Evolutionary conservation across 2,888 invertebrate species (phyloP).

Genomic region (Heteropelma amictum): DNA sequence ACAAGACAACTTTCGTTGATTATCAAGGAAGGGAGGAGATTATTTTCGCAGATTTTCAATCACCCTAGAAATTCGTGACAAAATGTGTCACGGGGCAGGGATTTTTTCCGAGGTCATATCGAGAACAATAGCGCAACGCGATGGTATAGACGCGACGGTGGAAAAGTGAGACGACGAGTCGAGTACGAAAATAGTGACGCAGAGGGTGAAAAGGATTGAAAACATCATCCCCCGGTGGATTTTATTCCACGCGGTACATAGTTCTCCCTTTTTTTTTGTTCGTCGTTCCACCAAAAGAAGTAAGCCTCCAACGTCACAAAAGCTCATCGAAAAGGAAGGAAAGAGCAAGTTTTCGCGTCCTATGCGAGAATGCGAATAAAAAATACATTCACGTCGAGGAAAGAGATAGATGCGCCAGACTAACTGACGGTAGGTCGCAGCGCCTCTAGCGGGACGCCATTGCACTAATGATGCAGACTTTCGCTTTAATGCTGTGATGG

Average conservation of each 20-base stretch:
- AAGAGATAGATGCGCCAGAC: not conserved
- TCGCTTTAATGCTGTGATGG: not conserved
- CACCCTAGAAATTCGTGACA: not conserved
- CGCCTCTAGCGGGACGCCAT: constrained; percentile 6
- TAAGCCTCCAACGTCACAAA: not conserved
- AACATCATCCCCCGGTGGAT: not conserved
- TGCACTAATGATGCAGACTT: not conserved
- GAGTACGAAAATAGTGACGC: not conserved
- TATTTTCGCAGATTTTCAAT: too few relatives aligned
- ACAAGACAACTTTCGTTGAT: too few relatives aligned
- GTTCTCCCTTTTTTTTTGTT: not conserved
- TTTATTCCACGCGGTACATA: not conserved
- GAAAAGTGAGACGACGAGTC: not conserved
- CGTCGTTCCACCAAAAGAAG: not conserved
- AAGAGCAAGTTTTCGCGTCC: not conserved
- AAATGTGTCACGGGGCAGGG: not conserved
- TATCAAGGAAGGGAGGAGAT: too few relatives aligned
- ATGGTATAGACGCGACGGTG: not conserved
- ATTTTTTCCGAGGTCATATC: not conserved
- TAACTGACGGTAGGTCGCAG: not conserved
- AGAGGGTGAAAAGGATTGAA: not conserved
- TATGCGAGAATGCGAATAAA: not conserved
- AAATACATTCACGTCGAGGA: not conserved
- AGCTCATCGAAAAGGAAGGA: not conserved
- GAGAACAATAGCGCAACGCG: not conserved